These are phyloP conservation scores for Pseudonaja textilis DNA, from an alignment of 2,113 vertebrate genomes.

Conservation along the genomic window DNA sequence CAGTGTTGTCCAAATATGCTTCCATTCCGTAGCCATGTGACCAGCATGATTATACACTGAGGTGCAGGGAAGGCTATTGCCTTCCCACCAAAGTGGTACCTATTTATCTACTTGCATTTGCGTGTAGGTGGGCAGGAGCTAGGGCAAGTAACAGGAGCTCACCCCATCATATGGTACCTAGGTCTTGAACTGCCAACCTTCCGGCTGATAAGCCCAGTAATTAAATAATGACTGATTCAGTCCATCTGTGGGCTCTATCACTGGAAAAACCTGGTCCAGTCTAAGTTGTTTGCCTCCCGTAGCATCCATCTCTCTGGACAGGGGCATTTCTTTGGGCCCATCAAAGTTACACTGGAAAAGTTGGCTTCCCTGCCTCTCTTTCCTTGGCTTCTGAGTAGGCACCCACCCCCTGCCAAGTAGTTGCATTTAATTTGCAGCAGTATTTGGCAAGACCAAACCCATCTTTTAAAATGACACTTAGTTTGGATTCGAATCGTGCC, in stretches of 20 bases:
- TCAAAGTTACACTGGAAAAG: not conserved
- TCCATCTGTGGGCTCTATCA: not conserved
- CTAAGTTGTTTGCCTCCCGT: not conserved
- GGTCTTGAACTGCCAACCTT: not conserved
- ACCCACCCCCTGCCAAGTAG: not conserved
- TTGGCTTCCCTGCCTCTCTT: not conserved
- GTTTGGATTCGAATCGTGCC: not conserved
- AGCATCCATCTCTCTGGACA: not conserved
- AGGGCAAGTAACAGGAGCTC: not conserved
- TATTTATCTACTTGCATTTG: not conserved
- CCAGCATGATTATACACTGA: not conserved
- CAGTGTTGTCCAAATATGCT: no score
- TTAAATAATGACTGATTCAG: not conserved
- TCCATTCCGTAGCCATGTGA: not conserved
- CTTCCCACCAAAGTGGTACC: not conserved
- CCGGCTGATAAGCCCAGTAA: not conserved
- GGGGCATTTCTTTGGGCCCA: not conserved
- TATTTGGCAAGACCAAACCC: not conserved
- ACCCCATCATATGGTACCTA: not conserved
- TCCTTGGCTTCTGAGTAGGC: not conserved
- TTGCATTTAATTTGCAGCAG: not conserved
- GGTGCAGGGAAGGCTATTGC: not conserved
- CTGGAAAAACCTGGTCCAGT: not conserved
- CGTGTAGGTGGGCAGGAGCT: not conserved
- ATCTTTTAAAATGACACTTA: not conserved